These are phyloP conservation scores for Potamilus streckersoni DNA, from an alignment of 1,140 invertebrate species.

Conservation along the genomic window DNA sequence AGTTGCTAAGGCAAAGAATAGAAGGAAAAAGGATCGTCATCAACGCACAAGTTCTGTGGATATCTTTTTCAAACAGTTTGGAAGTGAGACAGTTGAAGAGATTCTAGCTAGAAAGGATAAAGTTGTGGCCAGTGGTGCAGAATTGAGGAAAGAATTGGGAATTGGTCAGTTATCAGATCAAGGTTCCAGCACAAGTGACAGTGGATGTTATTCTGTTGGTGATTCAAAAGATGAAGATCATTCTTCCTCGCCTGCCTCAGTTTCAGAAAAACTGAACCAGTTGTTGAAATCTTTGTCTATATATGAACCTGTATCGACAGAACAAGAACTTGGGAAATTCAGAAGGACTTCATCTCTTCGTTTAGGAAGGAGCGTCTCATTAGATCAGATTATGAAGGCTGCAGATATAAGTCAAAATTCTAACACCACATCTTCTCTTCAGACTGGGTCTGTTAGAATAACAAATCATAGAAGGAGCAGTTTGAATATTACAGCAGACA, in stretches of 20 bases:
- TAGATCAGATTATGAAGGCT: conserved; percentile 19
- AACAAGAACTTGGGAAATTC: conserved; percentile 34
- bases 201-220: conserved; percentile 8
- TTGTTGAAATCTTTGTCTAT: conserved; percentile 56
- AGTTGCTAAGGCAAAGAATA: conserved; percentile 12
- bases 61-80: conserved; percentile 19
- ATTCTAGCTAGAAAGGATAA: no score
- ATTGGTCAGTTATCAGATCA: neutral
- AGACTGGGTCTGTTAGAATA: conserved; percentile 22
- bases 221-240: neutral
- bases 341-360: conserved; percentile 46
- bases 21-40: conserved; percentile 30
- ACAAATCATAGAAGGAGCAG: no score
- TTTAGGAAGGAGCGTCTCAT: conserved; percentile 40
- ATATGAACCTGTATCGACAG: conserved; percentile 10
- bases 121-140: no score
- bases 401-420: no score
- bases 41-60: conserved; percentile 53
- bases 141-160: no score
- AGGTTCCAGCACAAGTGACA: neutral
- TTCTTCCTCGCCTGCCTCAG: conserved; percentile 48
- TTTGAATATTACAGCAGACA: no score
- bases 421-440: no score
- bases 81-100: no score
- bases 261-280: conserved; percentile 56